These are phyloP conservation scores for Tachypleus tridentatus DNA, from an alignment of 1,140 invertebrate genomes.

Conservation along the genomic window DNA sequence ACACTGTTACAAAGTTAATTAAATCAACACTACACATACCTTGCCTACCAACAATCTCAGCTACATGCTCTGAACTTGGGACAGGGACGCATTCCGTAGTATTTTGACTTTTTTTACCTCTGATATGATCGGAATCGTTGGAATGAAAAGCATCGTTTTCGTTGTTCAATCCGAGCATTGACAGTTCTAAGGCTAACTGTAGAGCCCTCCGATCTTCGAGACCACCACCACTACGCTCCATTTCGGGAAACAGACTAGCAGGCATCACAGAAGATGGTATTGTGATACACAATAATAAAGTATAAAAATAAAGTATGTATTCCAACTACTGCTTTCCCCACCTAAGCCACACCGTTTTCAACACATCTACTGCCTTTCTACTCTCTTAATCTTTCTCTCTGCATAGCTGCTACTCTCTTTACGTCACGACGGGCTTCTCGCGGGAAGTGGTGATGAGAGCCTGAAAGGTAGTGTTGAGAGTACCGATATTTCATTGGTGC, in stretches of 20 bases:
- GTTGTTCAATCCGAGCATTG: conserved; percentile 55
- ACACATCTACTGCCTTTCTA: too few relatives aligned
- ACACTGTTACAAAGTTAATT: too few relatives aligned
- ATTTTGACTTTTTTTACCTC: conserved; percentile 81
- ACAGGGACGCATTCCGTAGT: conserved; percentile 99
- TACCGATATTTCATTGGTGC: too few relatives aligned
- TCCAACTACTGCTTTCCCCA: too few relatives aligned
- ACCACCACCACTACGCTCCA: conserved; percentile 42
- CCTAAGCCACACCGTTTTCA: too few relatives aligned
- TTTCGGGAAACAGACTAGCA: conserved; percentile 62
- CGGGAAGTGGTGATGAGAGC: too few relatives aligned
- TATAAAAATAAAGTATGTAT: too few relatives aligned
- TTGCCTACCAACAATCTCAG: conserved; percentile 99
- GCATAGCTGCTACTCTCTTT: too few relatives aligned
- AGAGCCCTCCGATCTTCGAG: conserved; percentile 78
- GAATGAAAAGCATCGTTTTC: conserved; percentile 44
- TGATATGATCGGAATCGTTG: conserved; percentile 30
- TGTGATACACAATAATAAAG: too few relatives aligned
- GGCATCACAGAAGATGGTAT: conserved; percentile 44
- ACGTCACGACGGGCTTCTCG: too few relatives aligned
- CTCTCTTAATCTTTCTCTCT: too few relatives aligned
- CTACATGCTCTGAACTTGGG: conserved; percentile 97
- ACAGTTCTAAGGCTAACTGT: conserved; percentile 79
- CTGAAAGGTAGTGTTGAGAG: too few relatives aligned
- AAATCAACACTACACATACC: conserved; percentile 49